Base-by-base conservation (phyloP, 2,797 vertebrate species). In the Cyclura pinguis region DNA sequence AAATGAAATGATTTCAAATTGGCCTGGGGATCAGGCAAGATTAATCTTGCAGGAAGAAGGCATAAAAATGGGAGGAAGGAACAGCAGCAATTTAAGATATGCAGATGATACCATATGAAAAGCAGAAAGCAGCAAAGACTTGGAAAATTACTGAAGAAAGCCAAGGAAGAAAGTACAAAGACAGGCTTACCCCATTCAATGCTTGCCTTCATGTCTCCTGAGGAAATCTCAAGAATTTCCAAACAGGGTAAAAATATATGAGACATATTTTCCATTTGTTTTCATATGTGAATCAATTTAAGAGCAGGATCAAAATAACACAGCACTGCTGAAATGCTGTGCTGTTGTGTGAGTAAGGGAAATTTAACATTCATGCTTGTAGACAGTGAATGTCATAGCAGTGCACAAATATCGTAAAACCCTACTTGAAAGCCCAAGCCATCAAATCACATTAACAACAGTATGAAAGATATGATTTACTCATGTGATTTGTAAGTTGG, bases 351-450 rank as follows among this genome's bases (percentile, higher is more conserved):
- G 76, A 38, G 29, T 35, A 59, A n/a, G 62, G 42, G 20, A 67
- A 67, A 69, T 80, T 24, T 69, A 88, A 80, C 59, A 35, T 88
- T 80, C 62, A 80, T 88, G 77, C 77, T 52, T 52, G 29, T n/a
- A 80, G 86, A 80, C 76, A 24, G 64, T 22, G 35, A 80, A 80
- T 87, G 76, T 35, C 42, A 22, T 42, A 24, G 27, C 38, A 67
- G 10, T 78, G 10, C 42, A 42, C 59, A n/a, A 13, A 80, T 35
- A 88, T 52, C 32, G 5, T 80, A 18, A 47, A 64, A 88, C 52
- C 32, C 20, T 47, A 24, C 59, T 35, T 52, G 52, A 88, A 88
- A 88, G 76, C 77, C 10, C 42, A 80, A 87, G 5, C 20, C 55
- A 52, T 80, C 42, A 80, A 88, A 69, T 88, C 86, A 38, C 13